Evolutionary conservation across 2,113 vertebrate species (phyloP), one percentile per base, ranked within the genome.

Genomic region (Piprites chloris): DNA sequence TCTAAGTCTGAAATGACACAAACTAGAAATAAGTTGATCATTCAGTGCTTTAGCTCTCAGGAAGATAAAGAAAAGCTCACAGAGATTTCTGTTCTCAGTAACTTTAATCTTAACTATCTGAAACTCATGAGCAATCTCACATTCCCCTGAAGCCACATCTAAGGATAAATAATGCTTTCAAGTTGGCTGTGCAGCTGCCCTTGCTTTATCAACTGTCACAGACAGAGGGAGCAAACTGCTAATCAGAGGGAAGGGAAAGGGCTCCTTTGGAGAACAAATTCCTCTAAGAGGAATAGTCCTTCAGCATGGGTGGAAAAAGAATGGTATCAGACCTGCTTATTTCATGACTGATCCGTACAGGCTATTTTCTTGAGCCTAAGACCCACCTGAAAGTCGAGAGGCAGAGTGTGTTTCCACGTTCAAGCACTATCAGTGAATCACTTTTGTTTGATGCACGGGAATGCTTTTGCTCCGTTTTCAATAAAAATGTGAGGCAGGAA

Each of bases 201-300:
- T 77, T 96, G 95, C 90, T 96, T 87, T 97, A 84, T 94, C 92
- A 33, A 10, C n/a, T 81, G 65, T 66, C 72, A 66, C 96, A 97
- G 95, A 93, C 93, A 97, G 96, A 96, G 96, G 95, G 96, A 96
- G 95, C 95, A 96, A 96, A 96, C 52, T 80, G 71, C 92, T 86
- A 91, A 93, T 59, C 53, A 58, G 87, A 94, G 27, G 49, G n/a
- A 91, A 91, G 9, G 22, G 44, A 89, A 84, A 81, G n/a, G 35
- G 41, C 12, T 91, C 19, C 3, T 44, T 14, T 19, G 30, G 24
- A 52, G 72, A 65, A 66, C 46, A 71, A 94, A 67, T 32, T 41
- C 30, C 87, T 87, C 37, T 47, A 41, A 76, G 27, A 68, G 53
- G 11, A 67, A 50, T 16, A 78, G 30, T 59, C 32, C 12, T 68